Conservation (phyloP, 2,888 invertebrate genomes). For the Drosophila mercatorum region DNA sequence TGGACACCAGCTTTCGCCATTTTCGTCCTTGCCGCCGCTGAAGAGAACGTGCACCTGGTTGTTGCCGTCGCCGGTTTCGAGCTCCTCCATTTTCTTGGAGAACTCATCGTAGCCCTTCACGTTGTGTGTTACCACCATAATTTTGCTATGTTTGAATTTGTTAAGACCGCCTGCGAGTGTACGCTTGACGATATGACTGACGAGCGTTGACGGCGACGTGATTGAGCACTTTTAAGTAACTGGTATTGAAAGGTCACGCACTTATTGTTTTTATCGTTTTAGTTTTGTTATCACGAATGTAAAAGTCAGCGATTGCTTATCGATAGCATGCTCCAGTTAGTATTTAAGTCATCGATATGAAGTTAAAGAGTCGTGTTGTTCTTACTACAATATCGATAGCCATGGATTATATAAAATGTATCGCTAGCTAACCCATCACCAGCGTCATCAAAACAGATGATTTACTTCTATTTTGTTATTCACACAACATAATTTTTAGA, state of each 20-base stretch:
- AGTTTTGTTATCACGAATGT: constrained; percentile 21
- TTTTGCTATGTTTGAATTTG: constrained; percentile 48
- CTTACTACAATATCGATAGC: not conserved
- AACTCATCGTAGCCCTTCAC: constrained; percentile 85
- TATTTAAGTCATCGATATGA: not conserved
- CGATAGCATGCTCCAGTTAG: constrained; percentile 18
- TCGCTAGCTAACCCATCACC: constrained; percentile 30
- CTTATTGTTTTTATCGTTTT: constrained; percentile 31
- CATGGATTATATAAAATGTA: constrained; percentile 40
- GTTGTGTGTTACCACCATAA: constrained; percentile 84
- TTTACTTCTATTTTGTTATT: constrained; percentile 33
- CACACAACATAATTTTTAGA: constrained; percentile 18
- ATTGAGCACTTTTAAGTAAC: constrained; percentile 54
- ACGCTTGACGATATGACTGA: constrained; percentile 61
- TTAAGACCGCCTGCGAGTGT: constrained; percentile 43
- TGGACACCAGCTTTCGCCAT: constrained; percentile 94
- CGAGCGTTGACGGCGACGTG: constrained; percentile 53
- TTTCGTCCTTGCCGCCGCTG: constrained; percentile 84
- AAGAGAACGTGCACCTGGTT: constrained; percentile 84
- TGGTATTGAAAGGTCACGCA: constrained; percentile 36
- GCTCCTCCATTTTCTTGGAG: constrained; percentile 82
- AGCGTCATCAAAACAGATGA: constrained; percentile 52
- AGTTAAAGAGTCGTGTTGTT: not conserved
- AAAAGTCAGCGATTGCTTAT: constrained; percentile 27
- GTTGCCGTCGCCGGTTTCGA: constrained; percentile 75